These are phyloP conservation scores for Candoia aspera DNA, from an alignment of 2,113 vertebrate genomes.

Conservation along the genomic window DNA sequence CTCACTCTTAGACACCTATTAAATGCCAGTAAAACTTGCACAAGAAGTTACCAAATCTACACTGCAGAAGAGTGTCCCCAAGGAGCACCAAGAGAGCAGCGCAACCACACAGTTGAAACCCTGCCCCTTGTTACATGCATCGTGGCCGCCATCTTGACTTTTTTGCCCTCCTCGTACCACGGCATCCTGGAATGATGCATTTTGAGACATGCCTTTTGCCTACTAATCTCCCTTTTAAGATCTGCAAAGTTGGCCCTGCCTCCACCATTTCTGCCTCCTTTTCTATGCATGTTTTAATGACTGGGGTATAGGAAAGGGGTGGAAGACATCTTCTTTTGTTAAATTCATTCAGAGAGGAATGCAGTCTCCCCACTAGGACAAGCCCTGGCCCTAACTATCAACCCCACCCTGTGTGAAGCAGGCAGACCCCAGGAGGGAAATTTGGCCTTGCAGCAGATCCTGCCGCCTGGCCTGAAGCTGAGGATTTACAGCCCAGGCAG, in stretches of 20 bases:
- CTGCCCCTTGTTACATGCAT: too few relatives aligned
- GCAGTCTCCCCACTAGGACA: neutral
- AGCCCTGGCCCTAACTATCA: neutral
- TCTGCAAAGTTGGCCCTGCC: neutral
- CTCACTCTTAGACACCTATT: neutral
- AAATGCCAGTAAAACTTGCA: neutral
- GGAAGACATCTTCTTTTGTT: neutral
- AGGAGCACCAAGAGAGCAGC: too few relatives aligned
- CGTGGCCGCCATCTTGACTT: too few relatives aligned
- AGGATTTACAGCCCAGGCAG: neutral
- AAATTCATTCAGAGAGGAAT: neutral
- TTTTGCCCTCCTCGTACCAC: neutral
- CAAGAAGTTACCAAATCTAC: too few relatives aligned
- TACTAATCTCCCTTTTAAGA: neutral
- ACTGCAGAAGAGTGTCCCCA: too few relatives aligned
- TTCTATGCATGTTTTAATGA: neutral
- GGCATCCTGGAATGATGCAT: too few relatives aligned
- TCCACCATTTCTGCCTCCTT: neutral
- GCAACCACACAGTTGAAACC: too few relatives aligned
- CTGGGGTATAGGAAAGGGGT: neutral
- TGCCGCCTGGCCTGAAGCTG: neutral
- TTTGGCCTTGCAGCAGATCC: neutral
- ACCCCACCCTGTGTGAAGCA: neutral
- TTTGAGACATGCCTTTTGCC: neutral
- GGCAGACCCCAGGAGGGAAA: neutral